These are phyloP conservation scores for Physeter macrocephalus DNA, from an alignment of 2,113 vertebrate genomes.

Conservation along the genomic window DNA sequence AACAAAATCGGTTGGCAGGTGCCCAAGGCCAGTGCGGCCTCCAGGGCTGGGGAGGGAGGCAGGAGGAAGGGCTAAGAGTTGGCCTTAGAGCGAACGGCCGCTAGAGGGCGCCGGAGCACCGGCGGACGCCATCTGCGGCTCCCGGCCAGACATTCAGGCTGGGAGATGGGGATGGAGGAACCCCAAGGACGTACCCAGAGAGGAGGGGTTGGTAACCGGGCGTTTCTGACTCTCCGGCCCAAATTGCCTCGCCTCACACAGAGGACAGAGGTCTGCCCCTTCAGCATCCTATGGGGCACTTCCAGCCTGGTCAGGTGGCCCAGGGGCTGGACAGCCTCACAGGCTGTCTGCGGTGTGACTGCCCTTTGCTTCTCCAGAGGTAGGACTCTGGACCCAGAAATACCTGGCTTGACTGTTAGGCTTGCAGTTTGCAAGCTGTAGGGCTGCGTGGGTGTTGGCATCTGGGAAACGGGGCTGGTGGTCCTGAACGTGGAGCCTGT, in stretches of 20 bases:
- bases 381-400: background rate
- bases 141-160: background rate
- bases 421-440: background rate
- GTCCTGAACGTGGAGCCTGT: background rate
- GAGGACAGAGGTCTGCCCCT: background rate
- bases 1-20: background rate
- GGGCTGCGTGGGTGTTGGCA: background rate
- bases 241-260: background rate
- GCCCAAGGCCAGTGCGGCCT: background rate
- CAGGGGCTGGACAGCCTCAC: background rate
- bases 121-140: background rate
- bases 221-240: background rate
- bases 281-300: background rate
- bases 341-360: too few species aligned
- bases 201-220: background rate
- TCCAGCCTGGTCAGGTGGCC: background rate
- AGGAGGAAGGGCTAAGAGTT: background rate
- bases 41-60: background rate
- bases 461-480: background rate
- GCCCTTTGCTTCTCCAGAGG: background rate
- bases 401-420: background rate
- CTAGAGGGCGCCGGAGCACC: constrained; percentile 70
- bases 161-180: background rate
- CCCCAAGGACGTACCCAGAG: background rate
- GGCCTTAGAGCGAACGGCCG: background rate